Evolutionary conservation across 1,140 invertebrate species (phyloP).

Genomic region (Nomia melanderi): DNA sequence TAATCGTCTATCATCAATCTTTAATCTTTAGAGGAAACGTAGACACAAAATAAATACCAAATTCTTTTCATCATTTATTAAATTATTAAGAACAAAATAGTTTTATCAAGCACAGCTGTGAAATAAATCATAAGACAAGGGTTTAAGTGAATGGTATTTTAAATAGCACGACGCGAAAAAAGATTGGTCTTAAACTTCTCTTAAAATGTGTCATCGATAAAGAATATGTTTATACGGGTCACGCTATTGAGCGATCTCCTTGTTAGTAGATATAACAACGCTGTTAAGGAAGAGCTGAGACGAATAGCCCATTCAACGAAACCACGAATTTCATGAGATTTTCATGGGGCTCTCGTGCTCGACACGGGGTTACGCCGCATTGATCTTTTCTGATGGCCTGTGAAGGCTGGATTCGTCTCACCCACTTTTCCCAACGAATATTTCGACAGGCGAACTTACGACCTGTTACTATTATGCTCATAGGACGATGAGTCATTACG

Average conservation of each 20-base stretch:
- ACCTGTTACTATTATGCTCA: constrained; percentile 25
- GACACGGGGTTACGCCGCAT: constrained; percentile 6
- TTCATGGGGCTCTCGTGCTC: constrained; percentile 4
- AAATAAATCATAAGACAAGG: no score
- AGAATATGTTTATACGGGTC: background rate
- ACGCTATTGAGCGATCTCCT: background rate
- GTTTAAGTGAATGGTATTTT: no score
- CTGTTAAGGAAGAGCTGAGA: background rate
- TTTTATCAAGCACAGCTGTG: no score
- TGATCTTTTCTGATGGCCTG: constrained; percentile 24
- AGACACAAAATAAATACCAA: no score
- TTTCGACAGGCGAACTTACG: constrained; percentile 38
- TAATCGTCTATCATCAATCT: no score
- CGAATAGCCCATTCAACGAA: background rate
- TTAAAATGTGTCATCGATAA: no score
- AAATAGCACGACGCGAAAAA: no score
- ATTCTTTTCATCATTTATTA: no score
- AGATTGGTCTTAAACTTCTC: no score
- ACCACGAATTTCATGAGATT: constrained; percentile 30
- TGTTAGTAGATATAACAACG: background rate
- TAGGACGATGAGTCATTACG: constrained; percentile 46
- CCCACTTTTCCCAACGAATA: constrained; percentile 39
- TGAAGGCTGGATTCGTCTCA: constrained; percentile 43
- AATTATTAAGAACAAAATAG: no score
- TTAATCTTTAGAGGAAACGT: no score